A percentile compares a stretch with the other conserved stretches of the same genome.
Evolutionary conservation across 2,113 vertebrate genomes (phyloP).

Genomic region (Oxyruncus cristatus): DNA sequence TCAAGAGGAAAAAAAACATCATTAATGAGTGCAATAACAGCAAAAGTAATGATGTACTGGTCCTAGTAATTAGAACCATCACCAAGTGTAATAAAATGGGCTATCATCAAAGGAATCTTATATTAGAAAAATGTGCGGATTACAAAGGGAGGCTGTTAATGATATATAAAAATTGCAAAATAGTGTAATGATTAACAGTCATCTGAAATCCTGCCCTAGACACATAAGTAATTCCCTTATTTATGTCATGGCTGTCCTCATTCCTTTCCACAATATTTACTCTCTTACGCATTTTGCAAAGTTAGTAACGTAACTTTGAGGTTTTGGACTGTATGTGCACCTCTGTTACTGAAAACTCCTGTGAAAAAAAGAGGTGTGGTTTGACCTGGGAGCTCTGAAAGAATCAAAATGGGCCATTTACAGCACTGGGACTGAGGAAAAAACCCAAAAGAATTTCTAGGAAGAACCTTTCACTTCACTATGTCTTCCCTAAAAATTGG

Average conservation of each 20-base stretch:
- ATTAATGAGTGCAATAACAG: not conserved
- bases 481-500: not conserved
- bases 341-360: not conserved
- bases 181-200: not conserved
- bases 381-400: not conserved
- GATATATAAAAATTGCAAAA: not conserved
- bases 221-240: not conserved
- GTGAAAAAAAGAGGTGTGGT: not conserved
- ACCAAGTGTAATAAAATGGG: not conserved
- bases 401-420: not conserved
- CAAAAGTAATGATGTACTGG: not conserved
- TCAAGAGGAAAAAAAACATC: not conserved
- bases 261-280: not conserved
- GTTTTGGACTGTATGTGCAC: not conserved
- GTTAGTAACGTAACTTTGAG: not conserved
- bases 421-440: not conserved
- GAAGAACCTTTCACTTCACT: not conserved
- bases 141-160: not conserved
- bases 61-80: constrained; percentile 21
- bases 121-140: not conserved
- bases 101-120: not conserved
- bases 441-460: not conserved
- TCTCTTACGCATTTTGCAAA: not conserved
- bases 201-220: not conserved
- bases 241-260: not conserved